Evolutionary conservation across 2,888 invertebrate species (phyloP).

Genomic region (Cephus rjabovi): DNA sequence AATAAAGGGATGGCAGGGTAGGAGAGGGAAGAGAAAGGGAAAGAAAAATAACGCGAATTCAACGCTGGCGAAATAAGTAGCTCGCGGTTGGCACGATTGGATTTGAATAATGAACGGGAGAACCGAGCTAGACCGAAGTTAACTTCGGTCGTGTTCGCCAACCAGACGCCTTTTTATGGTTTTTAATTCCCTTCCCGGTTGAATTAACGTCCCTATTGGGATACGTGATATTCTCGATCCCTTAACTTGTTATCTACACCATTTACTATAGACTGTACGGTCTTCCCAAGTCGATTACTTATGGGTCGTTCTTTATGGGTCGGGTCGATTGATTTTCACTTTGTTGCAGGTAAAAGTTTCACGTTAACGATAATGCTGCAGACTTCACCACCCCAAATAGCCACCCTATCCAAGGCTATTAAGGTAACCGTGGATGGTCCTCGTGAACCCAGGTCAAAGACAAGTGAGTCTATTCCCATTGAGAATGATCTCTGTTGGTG

Average conservation of each 20-base stretch:
- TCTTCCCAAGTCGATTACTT: not conserved
- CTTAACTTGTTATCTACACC: conserved; percentile 1
- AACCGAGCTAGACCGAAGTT: conserved; percentile 45
- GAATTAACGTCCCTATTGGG: conserved; percentile 44
- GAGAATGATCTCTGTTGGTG: not conserved
- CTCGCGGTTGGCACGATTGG: conserved; percentile 52
- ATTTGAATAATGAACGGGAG: conserved; percentile 57
- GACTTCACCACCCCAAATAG: conserved; percentile 63
- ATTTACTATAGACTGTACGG: not conserved
- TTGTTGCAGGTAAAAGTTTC: conserved; percentile 62
- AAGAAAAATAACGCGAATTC: not conserved
- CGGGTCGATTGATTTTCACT: conserved; percentile 1
- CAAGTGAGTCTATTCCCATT: conserved; percentile 49
- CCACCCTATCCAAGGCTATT: conserved; percentile 60
- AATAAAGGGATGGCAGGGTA: not conserved
- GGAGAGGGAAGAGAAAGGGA: not conserved
- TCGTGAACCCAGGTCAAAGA: conserved; percentile 61
- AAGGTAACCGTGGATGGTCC: conserved; percentile 63
- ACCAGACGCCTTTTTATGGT: conserved; percentile 43
- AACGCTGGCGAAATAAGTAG: not conserved
- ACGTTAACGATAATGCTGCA: conserved; percentile 65
- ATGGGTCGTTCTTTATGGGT: not conserved
- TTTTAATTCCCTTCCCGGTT: conserved; percentile 57
- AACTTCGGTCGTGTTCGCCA: conserved; percentile 23
- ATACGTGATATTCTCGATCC: conserved; percentile 15